Evolutionary conservation across 2,113 vertebrate genomes (phyloP), one percentile per base, ranked within the genome.

Genomic region (Hystrix cristata): DNA sequence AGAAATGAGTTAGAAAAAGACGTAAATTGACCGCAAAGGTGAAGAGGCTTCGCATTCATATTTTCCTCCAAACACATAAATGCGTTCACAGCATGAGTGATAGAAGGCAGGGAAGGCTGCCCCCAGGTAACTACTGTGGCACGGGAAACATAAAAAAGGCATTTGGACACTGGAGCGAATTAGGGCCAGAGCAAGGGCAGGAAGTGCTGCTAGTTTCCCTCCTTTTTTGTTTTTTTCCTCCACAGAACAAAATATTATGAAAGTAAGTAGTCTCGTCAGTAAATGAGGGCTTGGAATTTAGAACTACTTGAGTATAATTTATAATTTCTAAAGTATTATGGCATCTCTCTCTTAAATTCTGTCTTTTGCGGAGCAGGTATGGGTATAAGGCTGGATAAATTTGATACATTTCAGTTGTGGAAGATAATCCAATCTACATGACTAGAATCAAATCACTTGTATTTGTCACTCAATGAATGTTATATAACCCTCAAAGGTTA

Each of bases 401-500:
- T 95, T 59, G 31, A 34, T 86, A 53, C n/a, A 62, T 51, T 97
- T 94, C 86, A 89, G 85, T 69, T 91, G 82, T 89, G 55, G 62
- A 69, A 95, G 74, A 69, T 84, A 81, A 87, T 67, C 27, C 51
- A 82, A 82, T 3, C 59, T 90, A 55, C 29, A 55, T 10, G 90
- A 65, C 25, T 46, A 79, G 62, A 95, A 51, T 59, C n/a, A 55
- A 62, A 57, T 84, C 8, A 72, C 9, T 95, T 94, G 60, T 67
- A n/a, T 51, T 90, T 90, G 38, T 94, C 55, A 74, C 64, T 81
- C 53, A 84, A 1, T 18, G 16, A 76, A 83, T 85, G 19, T 31
- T n/a, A 7, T 43, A 34, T 65, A 90, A 85, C 88, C 69, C 69
- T 93, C 34, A 25, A 76, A 79, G 51, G 38, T 80, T 57, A 96